Evolutionary conservation across 2,797 vertebrate genomes (phyloP).

Genomic region (Synaphobranchus kaupii): DNA sequence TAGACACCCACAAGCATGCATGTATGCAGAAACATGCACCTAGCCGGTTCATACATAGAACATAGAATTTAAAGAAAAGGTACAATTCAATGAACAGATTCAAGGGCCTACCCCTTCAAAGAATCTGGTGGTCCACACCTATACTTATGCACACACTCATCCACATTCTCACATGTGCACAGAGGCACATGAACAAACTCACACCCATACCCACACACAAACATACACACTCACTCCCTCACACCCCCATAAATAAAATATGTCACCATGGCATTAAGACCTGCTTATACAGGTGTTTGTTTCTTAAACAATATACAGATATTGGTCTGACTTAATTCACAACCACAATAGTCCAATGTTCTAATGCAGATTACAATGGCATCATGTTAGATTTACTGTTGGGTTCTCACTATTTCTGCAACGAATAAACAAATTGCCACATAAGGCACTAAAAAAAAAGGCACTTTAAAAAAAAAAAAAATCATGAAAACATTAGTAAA

Average conservation of each 20-base stretch:
- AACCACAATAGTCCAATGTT: constrained; percentile 43
- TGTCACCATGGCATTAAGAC: constrained; percentile 66
- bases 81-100: too few species aligned
- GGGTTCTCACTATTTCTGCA: constrained; percentile 41
- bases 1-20: too few species aligned
- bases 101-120: too few species aligned
- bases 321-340: constrained; percentile 64
- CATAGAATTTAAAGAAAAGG: too few species aligned
- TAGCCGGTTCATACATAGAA: too few species aligned
- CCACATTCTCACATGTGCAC: too few species aligned
- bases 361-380: constrained; percentile 46
- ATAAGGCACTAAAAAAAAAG: constrained; percentile 51
- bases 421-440: constrained; percentile 57
- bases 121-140: too few species aligned
- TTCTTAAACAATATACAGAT: constrained; percentile 60
- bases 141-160: too few species aligned
- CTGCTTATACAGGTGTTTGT: constrained; percentile 58
- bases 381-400: constrained; percentile 61
- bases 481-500: background rate
- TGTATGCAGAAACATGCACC: too few species aligned
- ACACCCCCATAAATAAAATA: constrained; percentile 48
- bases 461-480: constrained; percentile 57
- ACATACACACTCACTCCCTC: too few species aligned
- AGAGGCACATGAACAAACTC: too few species aligned
- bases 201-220: too few species aligned